Percentiles rank a stretch among this genome's conserved stretches.
Evolutionary conservation across 2,888 invertebrate genomes (phyloP).

Genomic region (Amphipoea oculea): DNA sequence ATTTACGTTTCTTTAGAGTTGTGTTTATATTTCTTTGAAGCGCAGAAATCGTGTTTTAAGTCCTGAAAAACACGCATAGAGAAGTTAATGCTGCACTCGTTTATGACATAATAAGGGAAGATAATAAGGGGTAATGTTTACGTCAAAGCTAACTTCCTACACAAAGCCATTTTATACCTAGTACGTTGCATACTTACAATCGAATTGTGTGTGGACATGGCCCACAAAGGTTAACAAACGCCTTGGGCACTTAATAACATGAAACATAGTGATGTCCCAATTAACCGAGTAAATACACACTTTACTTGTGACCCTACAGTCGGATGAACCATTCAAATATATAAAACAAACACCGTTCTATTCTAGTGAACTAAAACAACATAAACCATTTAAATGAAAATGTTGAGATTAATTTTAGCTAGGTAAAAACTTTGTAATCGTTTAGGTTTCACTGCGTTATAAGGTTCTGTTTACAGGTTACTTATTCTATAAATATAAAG

Average conservation of each 20-base stretch:
- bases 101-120: constrained; percentile 28
- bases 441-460: constrained; percentile 27
- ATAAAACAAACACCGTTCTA: constrained; percentile 44
- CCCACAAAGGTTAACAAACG: constrained; percentile 66
- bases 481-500: constrained; percentile 29
- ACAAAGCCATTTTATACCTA: constrained; percentile 48
- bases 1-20: constrained; percentile 21
- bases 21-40: constrained; percentile 34
- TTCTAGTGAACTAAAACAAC: constrained; percentile 49
- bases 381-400: constrained; percentile 52
- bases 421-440: constrained; percentile 26
- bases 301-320: constrained; percentile 65
- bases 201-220: constrained; percentile 52
- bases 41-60: constrained; percentile 12
- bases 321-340: constrained; percentile 62
- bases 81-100: not conserved
- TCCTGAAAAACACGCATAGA: constrained; percentile 22
- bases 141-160: constrained; percentile 24
- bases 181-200: constrained; percentile 49
- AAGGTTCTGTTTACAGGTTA: constrained; percentile 20
- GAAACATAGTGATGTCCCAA: constrained; percentile 61
- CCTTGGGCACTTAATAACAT: constrained; percentile 71
- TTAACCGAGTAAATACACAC: constrained; percentile 60
- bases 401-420: constrained; percentile 43
- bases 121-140: constrained; percentile 27